A percentile compares a stretch with the other conserved stretches of the same genome.
Conservation (phyloP, 2,797 vertebrate species). For the Acestrorhynchus altus region DNA sequence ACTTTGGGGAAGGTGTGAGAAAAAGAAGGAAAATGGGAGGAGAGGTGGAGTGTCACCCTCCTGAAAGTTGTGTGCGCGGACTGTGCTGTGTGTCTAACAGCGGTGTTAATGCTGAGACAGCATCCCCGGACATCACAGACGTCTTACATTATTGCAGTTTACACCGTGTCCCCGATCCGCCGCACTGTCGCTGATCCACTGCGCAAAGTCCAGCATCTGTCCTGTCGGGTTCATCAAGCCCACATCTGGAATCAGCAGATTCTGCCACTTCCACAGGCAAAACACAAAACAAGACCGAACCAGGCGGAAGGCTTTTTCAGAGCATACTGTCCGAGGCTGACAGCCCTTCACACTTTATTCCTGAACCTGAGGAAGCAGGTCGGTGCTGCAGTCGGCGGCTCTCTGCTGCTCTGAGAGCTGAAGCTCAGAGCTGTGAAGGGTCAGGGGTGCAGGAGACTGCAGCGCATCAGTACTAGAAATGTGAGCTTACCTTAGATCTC, state of each 20-base stretch:
- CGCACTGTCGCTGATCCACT: neutral
- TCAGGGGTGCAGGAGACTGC: neutral
- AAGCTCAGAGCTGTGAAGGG: neutral
- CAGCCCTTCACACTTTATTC: neutral
- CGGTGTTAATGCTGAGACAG: neutral
- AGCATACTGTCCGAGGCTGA: neutral
- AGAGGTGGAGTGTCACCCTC: too few relatives aligned
- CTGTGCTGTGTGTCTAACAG: neutral
- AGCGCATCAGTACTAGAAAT: neutral
- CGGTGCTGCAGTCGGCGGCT: constrained; percentile 1
- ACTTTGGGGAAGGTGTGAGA: neutral
- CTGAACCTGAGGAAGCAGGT: neutral
- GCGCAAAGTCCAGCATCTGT: neutral
- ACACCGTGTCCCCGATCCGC: too few relatives aligned
- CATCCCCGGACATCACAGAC: neutral
- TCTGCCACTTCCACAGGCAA: neutral
- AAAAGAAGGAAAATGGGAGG: neutral
- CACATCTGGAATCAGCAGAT: neutral
- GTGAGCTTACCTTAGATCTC: neutral
- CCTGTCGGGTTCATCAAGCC: neutral
- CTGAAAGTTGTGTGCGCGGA: neutral
- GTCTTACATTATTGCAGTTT: neutral
- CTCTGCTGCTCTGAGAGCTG: constrained; percentile 10
- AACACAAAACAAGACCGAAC: neutral
- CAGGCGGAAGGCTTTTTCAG: neutral